Conservation (phyloP, 2,113 vertebrate species). For the Dunckerocampus dactyliophorus region DNA sequence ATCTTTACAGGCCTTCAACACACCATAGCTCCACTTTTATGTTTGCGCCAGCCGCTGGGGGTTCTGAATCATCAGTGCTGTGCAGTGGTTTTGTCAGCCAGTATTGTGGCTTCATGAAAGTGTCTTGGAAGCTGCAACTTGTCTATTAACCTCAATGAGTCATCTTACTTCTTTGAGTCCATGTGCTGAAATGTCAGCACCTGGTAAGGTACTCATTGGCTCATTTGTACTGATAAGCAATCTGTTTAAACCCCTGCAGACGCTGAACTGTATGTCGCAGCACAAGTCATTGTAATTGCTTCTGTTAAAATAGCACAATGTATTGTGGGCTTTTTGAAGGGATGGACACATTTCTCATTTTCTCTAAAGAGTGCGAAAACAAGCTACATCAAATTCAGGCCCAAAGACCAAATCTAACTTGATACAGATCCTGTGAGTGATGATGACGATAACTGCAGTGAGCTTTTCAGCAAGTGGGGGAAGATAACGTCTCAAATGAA, state of each 20-base stretch:
- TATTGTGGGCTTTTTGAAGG: slow-evolving; percentile 18
- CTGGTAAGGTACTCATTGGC: slow-evolving; percentile 26
- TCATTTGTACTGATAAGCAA: slow-evolving; percentile 37
- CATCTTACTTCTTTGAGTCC: slow-evolving; percentile 11
- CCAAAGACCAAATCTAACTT: slow-evolving; percentile 1
- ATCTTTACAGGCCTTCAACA: too few relatives aligned
- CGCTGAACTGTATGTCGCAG: slow-evolving; percentile 1
- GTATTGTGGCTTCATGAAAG: slow-evolving; percentile 10
- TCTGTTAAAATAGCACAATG: slow-evolving; percentile 27
- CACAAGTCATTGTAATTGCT: slow-evolving; percentile 40
- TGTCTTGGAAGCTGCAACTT: slow-evolving; percentile 12
- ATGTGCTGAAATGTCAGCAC: slow-evolving; percentile 32
- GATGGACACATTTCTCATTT: slow-evolving; percentile 19
- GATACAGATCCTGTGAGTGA: slow-evolving; percentile 6
- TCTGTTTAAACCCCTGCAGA: slow-evolving; percentile 34
- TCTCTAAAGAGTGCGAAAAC: slow-evolving; percentile 4
- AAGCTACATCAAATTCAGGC: neutral
- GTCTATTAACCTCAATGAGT: slow-evolving; percentile 14
- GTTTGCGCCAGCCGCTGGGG: neutral
- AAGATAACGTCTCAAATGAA: too few relatives aligned
- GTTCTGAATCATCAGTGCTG: slow-evolving; percentile 1
- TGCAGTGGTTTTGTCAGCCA: slow-evolving; percentile 14
- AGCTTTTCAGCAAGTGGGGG: too few relatives aligned
- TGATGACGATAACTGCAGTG: slow-evolving; percentile 1
- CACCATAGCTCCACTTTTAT: too few relatives aligned